phyloP scores from a whole-genome alignment of 2,888 invertebrate species.

The Ectropis crepuscularia region DNA sequence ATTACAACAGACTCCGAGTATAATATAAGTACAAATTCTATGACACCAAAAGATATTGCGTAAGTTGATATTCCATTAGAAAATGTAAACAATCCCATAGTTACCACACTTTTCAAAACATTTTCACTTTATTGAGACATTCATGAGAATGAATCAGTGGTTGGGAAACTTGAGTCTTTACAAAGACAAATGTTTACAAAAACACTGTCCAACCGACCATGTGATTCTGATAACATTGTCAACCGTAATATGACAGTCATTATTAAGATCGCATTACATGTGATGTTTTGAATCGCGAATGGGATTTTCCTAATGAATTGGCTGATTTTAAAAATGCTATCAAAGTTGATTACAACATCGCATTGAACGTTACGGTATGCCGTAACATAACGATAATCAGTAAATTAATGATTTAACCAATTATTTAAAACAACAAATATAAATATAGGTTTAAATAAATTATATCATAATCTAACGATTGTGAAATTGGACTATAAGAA shows the following conservation, averaged over 20 bases:
- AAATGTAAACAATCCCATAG: conserved; percentile 20
- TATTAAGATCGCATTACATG: background rate
- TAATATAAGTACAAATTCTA: background rate
- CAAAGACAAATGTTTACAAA: conserved; percentile 22
- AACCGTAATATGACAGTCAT: background rate
- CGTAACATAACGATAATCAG: background rate
- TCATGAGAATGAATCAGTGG: conserved; percentile 21
- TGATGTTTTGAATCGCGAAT: conserved; percentile 1
- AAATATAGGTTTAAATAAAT: too few relatives aligned
- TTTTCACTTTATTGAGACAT: conserved; percentile 30
- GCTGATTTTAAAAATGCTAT: background rate
- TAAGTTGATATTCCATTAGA: conserved; percentile 18
- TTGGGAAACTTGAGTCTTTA: conserved; percentile 25
- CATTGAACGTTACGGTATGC: background rate
- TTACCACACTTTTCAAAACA: conserved; percentile 17
- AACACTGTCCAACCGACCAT: conserved; percentile 7
- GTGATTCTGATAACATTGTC: conserved; percentile 7
- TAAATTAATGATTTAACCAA: too few relatives aligned
- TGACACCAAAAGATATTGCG: conserved; percentile 7
- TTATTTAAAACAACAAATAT: too few relatives aligned
- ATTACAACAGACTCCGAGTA: background rate
- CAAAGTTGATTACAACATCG: background rate
- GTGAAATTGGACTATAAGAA: too few relatives aligned
- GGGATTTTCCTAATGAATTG: conserved; percentile 8
- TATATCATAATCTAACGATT: too few relatives aligned